A percentile compares a stretch with the other conserved stretches of the same genome.
Evolutionary conservation across 2,888 invertebrate species (phyloP).

Genomic region (Epistrophe eligans): DNA sequence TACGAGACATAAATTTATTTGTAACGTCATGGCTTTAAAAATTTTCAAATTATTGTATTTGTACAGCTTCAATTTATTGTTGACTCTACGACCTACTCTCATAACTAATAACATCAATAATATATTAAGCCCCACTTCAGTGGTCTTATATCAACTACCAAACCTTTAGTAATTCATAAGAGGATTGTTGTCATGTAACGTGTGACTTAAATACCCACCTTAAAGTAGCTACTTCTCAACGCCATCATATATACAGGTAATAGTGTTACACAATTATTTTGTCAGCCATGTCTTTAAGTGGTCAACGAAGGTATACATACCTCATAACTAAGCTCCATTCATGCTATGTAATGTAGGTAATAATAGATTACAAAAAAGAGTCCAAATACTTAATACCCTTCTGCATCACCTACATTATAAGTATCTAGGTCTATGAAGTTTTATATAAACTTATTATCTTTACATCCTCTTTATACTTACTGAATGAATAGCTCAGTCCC

Average conservation of each 20-base stretch:
- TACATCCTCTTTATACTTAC: background rate
- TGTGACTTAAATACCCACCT: constrained; percentile 24
- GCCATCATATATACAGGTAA: background rate
- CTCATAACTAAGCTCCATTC: background rate
- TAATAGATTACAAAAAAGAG: background rate
- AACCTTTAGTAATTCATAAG: constrained; percentile 37
- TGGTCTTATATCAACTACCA: background rate
- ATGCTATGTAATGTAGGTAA: background rate
- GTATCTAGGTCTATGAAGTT: background rate
- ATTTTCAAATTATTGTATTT: background rate
- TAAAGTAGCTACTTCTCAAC: constrained; percentile 2
- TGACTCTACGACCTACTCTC: constrained; percentile 31
- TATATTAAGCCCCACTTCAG: background rate
- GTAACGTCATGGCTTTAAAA: background rate
- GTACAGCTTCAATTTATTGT: background rate
- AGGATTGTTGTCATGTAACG: constrained; percentile 46
- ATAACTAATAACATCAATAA: background rate
- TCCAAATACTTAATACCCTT: background rate
- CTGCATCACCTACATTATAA: background rate
- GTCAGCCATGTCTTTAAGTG: constrained; percentile 21
- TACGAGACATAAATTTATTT: background rate
- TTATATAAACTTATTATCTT: constrained; percentile 1
- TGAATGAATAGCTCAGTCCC: background rate
- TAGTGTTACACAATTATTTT: constrained; percentile 37
- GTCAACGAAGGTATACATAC: background rate